Percentiles rank a stretch among this genome's conserved stretches.
These are phyloP conservation scores for Neria commutata DNA, from an alignment of 2,888 invertebrate genomes.

Conservation along the genomic window DNA sequence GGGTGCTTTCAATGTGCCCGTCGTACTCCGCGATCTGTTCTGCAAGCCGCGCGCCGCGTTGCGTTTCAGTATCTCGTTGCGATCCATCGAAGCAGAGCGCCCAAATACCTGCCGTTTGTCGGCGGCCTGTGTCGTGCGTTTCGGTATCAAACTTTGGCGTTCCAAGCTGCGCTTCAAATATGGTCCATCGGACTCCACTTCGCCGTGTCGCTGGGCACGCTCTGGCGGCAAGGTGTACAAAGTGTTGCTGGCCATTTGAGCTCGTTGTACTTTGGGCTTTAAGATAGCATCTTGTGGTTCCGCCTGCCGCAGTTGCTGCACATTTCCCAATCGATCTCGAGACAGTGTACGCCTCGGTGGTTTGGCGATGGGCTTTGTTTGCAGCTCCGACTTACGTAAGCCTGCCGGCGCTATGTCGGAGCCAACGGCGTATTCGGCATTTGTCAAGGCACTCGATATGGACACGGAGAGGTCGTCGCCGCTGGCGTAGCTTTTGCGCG, in stretches of 20 bases:
- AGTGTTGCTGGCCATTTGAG: constrained; percentile 11
- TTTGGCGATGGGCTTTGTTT: constrained; percentile 32
- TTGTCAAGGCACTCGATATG: constrained; percentile 53
- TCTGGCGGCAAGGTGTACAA: constrained; percentile 33
- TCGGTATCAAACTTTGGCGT: constrained; percentile 52
- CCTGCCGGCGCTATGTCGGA: constrained; percentile 17
- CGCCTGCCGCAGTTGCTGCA: constrained; percentile 21
- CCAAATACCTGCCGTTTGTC: constrained; percentile 41
- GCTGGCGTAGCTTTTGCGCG: constrained; percentile 44
- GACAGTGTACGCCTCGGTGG: constrained; percentile 34
- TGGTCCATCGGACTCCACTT: too few relatives aligned
- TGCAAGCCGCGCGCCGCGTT: constrained; percentile 27
- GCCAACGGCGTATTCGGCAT: constrained; percentile 43
- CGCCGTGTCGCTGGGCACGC: constrained; percentile 17
- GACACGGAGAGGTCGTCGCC: constrained; percentile 47
- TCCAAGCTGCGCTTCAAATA: constrained; percentile 43
- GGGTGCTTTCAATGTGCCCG: constrained; percentile 25
- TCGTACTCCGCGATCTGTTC: constrained; percentile 24
- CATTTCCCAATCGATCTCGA: constrained; percentile 37
- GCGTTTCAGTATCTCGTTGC: constrained; percentile 48
- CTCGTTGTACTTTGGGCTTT: constrained; percentile 35
- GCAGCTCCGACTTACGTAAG: constrained; percentile 23
- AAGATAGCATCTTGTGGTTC: constrained; percentile 8
- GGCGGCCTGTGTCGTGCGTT: constrained; percentile 37
- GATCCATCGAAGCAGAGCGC: constrained; percentile 54